Evolutionary conservation across 2,888 invertebrate genomes (phyloP).

Genomic region (Tiphia femorata): DNA sequence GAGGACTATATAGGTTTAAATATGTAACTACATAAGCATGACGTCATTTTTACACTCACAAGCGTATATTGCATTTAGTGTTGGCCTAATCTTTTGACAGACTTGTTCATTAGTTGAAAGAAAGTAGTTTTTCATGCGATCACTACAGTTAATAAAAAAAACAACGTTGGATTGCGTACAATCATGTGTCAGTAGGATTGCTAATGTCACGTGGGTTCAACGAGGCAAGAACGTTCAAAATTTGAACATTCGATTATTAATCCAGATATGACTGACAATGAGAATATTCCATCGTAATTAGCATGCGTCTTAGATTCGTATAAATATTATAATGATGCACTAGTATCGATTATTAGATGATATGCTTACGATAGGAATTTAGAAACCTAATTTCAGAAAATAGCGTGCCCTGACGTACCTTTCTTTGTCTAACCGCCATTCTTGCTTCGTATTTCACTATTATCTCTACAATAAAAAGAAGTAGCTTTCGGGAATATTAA

Average conservation of each 20-base stretch:
- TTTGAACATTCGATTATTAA: background rate
- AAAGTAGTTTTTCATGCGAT: background rate
- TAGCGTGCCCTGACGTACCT: constrained; percentile 37
- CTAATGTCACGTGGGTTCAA: background rate
- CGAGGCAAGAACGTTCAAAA: background rate
- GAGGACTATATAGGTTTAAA: no score
- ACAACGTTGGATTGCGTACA: background rate
- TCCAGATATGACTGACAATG: background rate
- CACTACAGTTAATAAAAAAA: background rate
- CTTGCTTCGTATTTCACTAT: background rate
- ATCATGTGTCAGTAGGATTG: background rate
- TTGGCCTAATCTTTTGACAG: background rate
- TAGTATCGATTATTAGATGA: no score
- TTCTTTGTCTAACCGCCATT: constrained; percentile 48
- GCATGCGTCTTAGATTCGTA: no score
- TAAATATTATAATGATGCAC: no score
- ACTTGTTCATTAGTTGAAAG: background rate
- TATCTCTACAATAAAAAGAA: background rate
- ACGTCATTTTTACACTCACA: constrained; percentile 41
- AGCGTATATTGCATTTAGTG: constrained; percentile 52
- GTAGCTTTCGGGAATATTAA: background rate
- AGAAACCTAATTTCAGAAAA: background rate
- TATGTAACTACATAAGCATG: no score
- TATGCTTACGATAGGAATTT: no score
- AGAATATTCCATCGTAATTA: background rate